Percentiles rank a stretch among this genome's conserved stretches.
phyloP scores from a whole-genome alignment of 1,140 invertebrate genomes.

The Heliconius nattereri region DNA sequence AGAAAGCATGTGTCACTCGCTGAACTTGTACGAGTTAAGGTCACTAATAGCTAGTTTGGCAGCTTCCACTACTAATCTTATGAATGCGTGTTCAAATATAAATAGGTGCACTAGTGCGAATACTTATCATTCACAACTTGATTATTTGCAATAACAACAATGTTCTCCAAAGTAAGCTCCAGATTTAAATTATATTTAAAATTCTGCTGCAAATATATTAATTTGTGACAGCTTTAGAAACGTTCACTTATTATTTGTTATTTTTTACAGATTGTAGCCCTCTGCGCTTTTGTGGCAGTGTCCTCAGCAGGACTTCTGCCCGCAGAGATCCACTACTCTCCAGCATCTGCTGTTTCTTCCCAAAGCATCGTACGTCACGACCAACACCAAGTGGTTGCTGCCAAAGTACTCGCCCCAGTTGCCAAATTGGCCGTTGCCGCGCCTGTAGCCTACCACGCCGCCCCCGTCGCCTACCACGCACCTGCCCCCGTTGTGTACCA shows the following conservation, averaged over 20 bases:
- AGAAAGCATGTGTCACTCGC: too few species aligned
- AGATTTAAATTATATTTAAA: background rate
- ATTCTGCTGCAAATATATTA: background rate
- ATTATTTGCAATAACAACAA: constrained; percentile 30
- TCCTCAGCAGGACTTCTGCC: constrained; percentile 54
- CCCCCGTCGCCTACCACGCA: constrained; percentile 45
- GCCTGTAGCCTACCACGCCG: constrained; percentile 45
- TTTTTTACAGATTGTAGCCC: constrained; percentile 50
- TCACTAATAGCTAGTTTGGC: too few species aligned
- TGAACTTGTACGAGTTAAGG: too few species aligned
- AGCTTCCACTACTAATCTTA: too few species aligned
- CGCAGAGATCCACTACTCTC: constrained; percentile 54
- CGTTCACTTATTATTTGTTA: constrained; percentile 1
- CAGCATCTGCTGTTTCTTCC: constrained; percentile 58
- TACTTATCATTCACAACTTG: background rate
- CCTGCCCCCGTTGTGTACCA: constrained; percentile 59
- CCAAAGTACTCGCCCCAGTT: constrained; percentile 54
- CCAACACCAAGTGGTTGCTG: constrained; percentile 48
- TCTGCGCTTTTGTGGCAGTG: constrained; percentile 57
- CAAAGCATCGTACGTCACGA: constrained; percentile 65
- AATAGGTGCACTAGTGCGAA: too few species aligned
- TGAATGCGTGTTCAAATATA: too few species aligned
- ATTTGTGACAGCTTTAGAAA: background rate
- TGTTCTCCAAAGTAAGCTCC: constrained; percentile 46
- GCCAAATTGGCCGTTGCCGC: constrained; percentile 55